These are phyloP conservation scores for Stichodactyla helianthus DNA, from an alignment of 64 coral and sea anemone genomes.

Conservation along the genomic window DNA sequence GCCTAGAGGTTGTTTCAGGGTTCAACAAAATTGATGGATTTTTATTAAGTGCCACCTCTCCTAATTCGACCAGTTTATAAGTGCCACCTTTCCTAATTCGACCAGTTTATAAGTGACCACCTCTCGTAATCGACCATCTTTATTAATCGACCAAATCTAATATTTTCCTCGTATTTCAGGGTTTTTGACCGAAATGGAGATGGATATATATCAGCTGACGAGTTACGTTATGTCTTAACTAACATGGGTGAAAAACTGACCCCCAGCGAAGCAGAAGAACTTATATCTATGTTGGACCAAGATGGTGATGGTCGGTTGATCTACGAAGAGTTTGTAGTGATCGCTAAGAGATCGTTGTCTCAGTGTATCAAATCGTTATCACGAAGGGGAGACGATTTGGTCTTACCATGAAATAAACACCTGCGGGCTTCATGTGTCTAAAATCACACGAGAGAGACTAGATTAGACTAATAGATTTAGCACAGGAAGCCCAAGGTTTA, in stretches of 20 bases:
- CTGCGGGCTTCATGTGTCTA: neutral
- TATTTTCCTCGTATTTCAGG: constrained; percentile 16
- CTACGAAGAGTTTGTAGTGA: constrained; percentile 79
- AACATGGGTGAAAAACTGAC: constrained; percentile 64
- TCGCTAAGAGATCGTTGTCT: constrained; percentile 62
- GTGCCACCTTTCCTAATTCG: no score
- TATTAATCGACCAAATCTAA: neutral
- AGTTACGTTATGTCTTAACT: constrained; percentile 71
- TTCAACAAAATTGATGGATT: no score
- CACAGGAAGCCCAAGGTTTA: neutral
- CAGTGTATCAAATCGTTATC: constrained; percentile 43
- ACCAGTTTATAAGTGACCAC: no score
- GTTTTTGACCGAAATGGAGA: constrained; percentile 86
- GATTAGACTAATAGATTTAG: neutral
- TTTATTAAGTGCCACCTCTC: no score
- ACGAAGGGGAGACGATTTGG: neutral
- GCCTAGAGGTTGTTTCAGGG: no score
- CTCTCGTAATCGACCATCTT: no score
- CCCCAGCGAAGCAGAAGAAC: constrained; percentile 61
- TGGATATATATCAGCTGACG: constrained; percentile 68
- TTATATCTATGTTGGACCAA: constrained; percentile 71
- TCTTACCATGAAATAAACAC: neutral
- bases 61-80: no score
- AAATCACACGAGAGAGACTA: neutral
- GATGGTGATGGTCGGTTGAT: constrained; percentile 57